Evolutionary conservation across 2,797 vertebrate species (phyloP).

Genomic region (Poecilia velifera): DNA sequence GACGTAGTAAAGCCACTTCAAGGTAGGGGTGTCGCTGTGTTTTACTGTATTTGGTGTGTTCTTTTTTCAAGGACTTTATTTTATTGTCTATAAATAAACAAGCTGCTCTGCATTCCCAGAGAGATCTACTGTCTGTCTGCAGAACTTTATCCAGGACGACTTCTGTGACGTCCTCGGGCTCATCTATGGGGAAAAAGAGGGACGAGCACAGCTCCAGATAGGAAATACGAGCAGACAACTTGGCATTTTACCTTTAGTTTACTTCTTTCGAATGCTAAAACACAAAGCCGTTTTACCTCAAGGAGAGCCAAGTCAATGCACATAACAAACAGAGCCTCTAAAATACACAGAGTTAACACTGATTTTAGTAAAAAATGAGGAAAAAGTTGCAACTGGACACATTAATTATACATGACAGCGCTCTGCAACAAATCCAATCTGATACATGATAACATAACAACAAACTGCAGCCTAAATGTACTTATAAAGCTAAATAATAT

Average conservation of each 20-base stretch:
- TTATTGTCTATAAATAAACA: slow-evolving; percentile 7
- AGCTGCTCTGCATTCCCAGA: not conserved
- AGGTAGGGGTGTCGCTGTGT: not conserved
- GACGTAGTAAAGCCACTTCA: not conserved
- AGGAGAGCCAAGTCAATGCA: not conserved
- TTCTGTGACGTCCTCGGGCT: not conserved
- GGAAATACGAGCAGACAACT: not conserved
- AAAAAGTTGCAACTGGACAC: not conserved
- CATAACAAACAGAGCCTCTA: not conserved
- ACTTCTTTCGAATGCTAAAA: not conserved
- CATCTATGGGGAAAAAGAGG: not conserved
- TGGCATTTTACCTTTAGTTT: slow-evolving; percentile 1
- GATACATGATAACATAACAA: not conserved
- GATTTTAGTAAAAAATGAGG: not conserved
- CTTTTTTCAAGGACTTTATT: slow-evolving; percentile 9
- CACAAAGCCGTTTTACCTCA: not conserved
- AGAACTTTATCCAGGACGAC: not conserved
- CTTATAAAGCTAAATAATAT: not conserved
- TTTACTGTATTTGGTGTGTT: slow-evolving; percentile 11
- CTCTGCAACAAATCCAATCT: not conserved
- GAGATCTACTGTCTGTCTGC: not conserved
- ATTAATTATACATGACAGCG: not conserved
- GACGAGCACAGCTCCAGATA: not conserved
- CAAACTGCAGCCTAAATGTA: not conserved
- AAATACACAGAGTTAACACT: not conserved